phyloP scores from a whole-genome alignment of 2,888 invertebrate genomes.

The Dryomyza anilis region DNA sequence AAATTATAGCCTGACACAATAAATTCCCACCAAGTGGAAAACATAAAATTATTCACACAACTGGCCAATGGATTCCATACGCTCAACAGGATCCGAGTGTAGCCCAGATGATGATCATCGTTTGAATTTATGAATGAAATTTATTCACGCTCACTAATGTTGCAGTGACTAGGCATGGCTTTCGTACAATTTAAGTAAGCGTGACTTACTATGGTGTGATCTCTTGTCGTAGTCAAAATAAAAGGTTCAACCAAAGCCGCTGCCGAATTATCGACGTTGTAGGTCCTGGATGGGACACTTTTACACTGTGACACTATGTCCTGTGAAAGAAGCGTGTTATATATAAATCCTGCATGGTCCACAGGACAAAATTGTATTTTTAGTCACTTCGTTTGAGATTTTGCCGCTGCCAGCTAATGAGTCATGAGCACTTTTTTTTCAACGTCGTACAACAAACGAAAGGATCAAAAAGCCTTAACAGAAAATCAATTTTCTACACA shows the following conservation, averaged over 20 bases:
- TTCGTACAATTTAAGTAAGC: conserved; percentile 35
- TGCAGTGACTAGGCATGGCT: background rate
- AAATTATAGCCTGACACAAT: conserved; percentile 3
- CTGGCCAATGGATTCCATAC: background rate
- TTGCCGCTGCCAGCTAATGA: conserved; percentile 3
- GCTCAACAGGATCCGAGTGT: conserved; percentile 5
- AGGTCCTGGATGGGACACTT: conserved; percentile 13
- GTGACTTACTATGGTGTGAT: conserved; percentile 32
- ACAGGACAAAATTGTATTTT: background rate
- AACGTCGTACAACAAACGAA: background rate
- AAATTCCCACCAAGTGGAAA: background rate
- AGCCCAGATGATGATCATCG: background rate
- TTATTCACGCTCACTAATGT: background rate
- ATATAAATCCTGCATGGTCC: background rate
- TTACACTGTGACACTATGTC: too few relatives aligned
- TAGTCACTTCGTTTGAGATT: background rate
- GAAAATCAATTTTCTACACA: conserved; percentile 16
- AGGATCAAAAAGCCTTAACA: background rate
- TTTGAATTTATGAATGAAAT: conserved; percentile 11
- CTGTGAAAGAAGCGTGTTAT: background rate
- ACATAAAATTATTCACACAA: too few relatives aligned
- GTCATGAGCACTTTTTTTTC: background rate
- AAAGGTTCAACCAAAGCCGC: background rate
- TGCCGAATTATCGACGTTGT: background rate
- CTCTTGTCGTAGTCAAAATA: background rate